Base-by-base conservation (phyloP, 2,888 invertebrate species). In the Tetramorium bicarinatum region DNA sequence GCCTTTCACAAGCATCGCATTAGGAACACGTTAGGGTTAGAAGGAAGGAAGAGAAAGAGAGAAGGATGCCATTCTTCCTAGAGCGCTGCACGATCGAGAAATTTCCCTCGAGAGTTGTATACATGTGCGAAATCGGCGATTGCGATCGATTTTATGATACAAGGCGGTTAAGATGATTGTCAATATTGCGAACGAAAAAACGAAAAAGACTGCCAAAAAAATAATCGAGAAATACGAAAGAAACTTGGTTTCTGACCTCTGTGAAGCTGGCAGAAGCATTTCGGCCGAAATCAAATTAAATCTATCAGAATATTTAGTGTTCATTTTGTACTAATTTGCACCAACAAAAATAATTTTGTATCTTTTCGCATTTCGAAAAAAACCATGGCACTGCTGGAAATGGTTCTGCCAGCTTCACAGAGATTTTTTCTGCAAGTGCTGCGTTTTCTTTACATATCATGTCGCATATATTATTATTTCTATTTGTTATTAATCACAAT, bases 61-160 rank as follows among this genome's bases (percentile, higher is more conserved):
- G 52, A 79, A 54, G 41, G 54, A 80, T 54, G 66, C 25, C 47
- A 64, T 54, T 74, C 62, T 54, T 72, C n/a, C 71, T 34, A 21
- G 29, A 79, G 21, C 13, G 54, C 2, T 25, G 34, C 21, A 59
- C 56, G 82, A 44, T 34, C 56, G 64, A 71, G 88, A 85, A 86
- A 85, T 89, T 87, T 89, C 85, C 81, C 85, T 56, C 4, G 83
- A 67, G 88, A 66, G 62, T 54, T 13, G 56, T 34, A 38, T 25
- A 34, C 52, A n/a, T 2, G 84, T 41, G 61, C 56, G 59, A 47
- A 74, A 79, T 34, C n/a, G 15, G 7, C 47, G n/a, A 71, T 59
- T 18, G 41, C 13, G 21, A 64, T 41, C 15, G 38, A 41, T 13
- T 21, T 41, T 54, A 29, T 75, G 34, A 62, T 47, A 52, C 1